These are phyloP conservation scores for Diorhabda sublineata DNA, from an alignment of 1,140 invertebrate species.

Conservation along the genomic window DNA sequence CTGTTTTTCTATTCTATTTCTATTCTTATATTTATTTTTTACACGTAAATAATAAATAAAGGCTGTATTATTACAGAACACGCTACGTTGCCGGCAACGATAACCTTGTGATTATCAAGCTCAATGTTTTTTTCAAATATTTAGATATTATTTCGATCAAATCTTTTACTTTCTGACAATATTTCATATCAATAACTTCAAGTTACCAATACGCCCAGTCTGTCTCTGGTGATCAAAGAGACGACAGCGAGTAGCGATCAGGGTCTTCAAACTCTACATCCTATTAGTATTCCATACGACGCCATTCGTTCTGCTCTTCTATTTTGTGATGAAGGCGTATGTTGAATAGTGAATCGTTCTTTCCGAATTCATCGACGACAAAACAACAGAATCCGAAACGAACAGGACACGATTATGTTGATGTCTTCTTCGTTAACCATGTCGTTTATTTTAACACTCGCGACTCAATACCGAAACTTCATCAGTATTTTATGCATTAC, in stretches of 20 bases:
- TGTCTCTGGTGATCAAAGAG: background rate
- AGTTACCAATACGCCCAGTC: background rate
- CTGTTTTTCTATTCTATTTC: too few relatives aligned
- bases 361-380: conserved; percentile 33
- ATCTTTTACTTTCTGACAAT: too few relatives aligned
- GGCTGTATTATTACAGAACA: too few relatives aligned
- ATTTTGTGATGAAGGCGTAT: conserved; percentile 38
- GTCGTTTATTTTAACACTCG: background rate
- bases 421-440: background rate
- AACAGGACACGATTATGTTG: background rate
- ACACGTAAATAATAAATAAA: too few relatives aligned
- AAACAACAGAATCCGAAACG: conserved; percentile 24
- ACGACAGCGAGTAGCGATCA: background rate
- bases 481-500: too few relatives aligned
- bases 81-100: too few relatives aligned
- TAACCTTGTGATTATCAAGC: too few relatives aligned
- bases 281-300: conserved; percentile 32
- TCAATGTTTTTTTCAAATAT: too few relatives aligned
- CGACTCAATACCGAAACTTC: background rate
- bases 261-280: conserved; percentile 38
- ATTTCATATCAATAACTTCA: too few relatives aligned
- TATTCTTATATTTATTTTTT: too few relatives aligned
- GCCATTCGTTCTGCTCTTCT: conserved; percentile 35
- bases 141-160: too few relatives aligned
- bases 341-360: conserved; percentile 35